Evolutionary conservation across 2,797 vertebrate species (phyloP).

Genomic region (Mallotus villosus): DNA sequence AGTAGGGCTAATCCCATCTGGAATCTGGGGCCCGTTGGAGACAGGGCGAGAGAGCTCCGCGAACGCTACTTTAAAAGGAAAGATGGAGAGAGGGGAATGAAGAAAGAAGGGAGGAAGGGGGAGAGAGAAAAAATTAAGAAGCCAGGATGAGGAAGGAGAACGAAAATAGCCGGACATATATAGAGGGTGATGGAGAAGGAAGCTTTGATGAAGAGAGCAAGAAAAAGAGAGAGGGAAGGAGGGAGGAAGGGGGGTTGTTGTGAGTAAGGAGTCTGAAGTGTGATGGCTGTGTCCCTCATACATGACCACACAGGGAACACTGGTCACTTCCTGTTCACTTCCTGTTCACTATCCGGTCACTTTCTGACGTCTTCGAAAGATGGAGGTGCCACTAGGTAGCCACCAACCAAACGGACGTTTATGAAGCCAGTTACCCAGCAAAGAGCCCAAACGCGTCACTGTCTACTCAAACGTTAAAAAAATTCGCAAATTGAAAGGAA

Average conservation of each 20-base stretch:
- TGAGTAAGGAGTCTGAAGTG: not conserved
- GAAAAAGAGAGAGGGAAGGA: not conserved
- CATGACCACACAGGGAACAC: no score
- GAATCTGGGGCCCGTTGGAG: slow-evolving; percentile 50
- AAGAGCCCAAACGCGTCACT: not conserved
- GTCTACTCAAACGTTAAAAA: no score
- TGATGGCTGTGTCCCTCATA: not conserved
- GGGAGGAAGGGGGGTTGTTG: not conserved
- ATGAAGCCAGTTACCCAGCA: no score
- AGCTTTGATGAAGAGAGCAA: no score
- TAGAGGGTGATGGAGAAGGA: not conserved
- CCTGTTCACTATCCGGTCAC: no score
- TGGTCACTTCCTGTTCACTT: no score
- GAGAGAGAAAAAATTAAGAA: not conserved
- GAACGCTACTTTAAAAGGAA: slow-evolving; percentile 5
- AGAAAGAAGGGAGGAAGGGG: not conserved
- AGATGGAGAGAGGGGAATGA: not conserved
- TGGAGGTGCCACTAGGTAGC: no score
- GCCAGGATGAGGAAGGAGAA: no score
- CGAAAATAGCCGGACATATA: no score
- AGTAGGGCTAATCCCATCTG: slow-evolving; percentile 53
- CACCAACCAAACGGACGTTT: no score
- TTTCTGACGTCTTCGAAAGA: no score
- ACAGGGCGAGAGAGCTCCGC: slow-evolving; percentile 28
- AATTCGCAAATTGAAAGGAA: not conserved